Conservation (phyloP, 2,888 invertebrate genomes). For the Sesia bembeciformis region DNA sequence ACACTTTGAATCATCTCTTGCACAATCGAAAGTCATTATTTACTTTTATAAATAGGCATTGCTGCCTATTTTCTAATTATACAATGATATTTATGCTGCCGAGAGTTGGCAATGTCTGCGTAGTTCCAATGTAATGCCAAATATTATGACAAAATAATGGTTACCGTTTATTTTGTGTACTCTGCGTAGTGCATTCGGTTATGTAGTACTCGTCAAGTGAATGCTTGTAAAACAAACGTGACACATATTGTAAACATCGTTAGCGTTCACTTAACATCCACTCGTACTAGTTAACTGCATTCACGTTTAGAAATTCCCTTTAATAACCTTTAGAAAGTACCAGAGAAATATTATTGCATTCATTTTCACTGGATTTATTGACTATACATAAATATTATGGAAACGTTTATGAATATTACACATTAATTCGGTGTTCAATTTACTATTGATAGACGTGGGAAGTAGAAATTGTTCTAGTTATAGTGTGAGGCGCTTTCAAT, state of each 20-base stretch:
- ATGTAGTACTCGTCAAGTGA: conserved; percentile 11
- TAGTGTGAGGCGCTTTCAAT: conserved; percentile 14
- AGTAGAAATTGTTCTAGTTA: conserved; percentile 17
- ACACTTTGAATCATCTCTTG: conserved; percentile 3
- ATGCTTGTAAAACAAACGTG: conserved; percentile 40
- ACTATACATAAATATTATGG: no score
- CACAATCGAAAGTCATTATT: conserved; percentile 14
- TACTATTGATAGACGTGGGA: conserved; percentile 22
- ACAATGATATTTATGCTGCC: conserved; percentile 5
- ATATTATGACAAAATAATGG: background rate
- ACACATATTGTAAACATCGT: conserved; percentile 59
- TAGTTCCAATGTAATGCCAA: background rate
- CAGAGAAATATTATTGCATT: background rate
- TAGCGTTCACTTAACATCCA: conserved; percentile 38
- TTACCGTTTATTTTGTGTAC: background rate
- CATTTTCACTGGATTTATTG: no score
- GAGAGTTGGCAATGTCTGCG: conserved; percentile 5
- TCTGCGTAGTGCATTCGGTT: background rate
- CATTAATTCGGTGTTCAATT: background rate
- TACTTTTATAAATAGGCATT: conserved; percentile 17
- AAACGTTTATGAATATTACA: no score
- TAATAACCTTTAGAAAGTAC: background rate
- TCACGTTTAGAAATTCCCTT: conserved; percentile 5
- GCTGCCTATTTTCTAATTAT: conserved; percentile 5
- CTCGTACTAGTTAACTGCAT: conserved; percentile 5